Conservation (phyloP, 2,797 vertebrate species). For the Diglossa cyanea region DNA sequence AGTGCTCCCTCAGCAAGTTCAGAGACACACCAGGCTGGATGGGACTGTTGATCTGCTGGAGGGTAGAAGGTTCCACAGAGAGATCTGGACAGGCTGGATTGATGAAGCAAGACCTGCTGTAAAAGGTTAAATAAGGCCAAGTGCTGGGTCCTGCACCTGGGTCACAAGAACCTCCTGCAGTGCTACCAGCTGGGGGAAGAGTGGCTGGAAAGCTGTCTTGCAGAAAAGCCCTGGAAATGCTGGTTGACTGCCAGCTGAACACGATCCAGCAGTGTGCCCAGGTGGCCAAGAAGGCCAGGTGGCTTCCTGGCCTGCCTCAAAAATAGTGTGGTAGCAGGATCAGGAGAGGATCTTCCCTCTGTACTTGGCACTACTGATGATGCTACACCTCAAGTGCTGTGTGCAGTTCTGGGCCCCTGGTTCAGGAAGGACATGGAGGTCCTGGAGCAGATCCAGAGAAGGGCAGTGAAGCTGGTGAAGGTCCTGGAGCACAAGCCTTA, state of each 20-base stretch:
- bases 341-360: not conserved
- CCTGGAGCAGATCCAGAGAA: not conserved
- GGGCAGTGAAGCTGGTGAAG: rapidly evolving
- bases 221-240: not conserved
- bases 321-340: not conserved
- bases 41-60: not conserved
- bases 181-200: rapidly evolving
- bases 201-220: not conserved
- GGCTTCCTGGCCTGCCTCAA: not conserved
- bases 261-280: not conserved
- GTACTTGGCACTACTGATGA: rapidly evolving
- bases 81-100: not conserved
- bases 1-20: not conserved
- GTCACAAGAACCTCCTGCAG: not conserved
- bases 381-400: rapidly evolving
- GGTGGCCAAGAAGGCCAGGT: not conserved
- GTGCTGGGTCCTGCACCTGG: not conserved
- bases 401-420: not conserved
- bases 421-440: not conserved
- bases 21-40: not conserved
- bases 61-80: not conserved
- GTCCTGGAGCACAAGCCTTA: not conserved
- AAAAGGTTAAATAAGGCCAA: not conserved
- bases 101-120: rapidly evolving
- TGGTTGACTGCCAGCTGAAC: not conserved